A percentile compares a stretch with the other conserved stretches of the same genome.
Conservation (phyloP, 2,888 invertebrate species). For the Phengaris alcon region DNA sequence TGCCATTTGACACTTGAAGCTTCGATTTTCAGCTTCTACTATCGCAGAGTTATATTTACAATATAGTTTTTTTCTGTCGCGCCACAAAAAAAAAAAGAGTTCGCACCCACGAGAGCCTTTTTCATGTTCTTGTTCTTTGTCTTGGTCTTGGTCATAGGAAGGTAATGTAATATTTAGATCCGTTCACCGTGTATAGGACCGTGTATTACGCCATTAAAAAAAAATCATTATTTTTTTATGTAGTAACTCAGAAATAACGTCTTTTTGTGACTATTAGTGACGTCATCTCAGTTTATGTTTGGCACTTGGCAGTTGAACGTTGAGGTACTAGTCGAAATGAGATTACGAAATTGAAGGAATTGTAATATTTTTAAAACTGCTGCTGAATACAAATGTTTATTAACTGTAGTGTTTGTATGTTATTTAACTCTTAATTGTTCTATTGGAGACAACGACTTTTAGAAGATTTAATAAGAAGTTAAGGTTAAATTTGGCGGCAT, state of each 20-base stretch:
- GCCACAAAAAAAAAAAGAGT: no score
- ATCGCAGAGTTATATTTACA: no score
- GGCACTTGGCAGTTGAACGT: slow-evolving; percentile 47
- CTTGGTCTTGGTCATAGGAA: no score
- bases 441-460: slow-evolving; percentile 38
- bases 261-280: slow-evolving; percentile 38
- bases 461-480: slow-evolving; percentile 48
- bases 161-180: no score
- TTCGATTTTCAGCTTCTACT: no score
- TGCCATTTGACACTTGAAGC: no score
- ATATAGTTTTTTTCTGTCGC: no score
- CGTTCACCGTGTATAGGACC: no score
- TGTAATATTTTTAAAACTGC: slow-evolving; percentile 39
- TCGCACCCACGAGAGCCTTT: no score
- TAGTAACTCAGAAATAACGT: slow-evolving; percentile 52
- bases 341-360: slow-evolving; percentile 64
- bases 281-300: slow-evolving; percentile 55
- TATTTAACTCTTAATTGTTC: slow-evolving; percentile 27
- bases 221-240: not conserved
- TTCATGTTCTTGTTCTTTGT: no score
- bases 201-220: no score
- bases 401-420: slow-evolving; percentile 36
- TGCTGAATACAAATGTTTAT: slow-evolving; percentile 46
- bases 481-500: slow-evolving; percentile 75
- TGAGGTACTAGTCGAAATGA: slow-evolving; percentile 36